Percentiles rank a stretch among this genome's conserved stretches.
phyloP scores from a whole-genome alignment of 2,888 invertebrate genomes.

The Eustalomyia histrio region DNA sequence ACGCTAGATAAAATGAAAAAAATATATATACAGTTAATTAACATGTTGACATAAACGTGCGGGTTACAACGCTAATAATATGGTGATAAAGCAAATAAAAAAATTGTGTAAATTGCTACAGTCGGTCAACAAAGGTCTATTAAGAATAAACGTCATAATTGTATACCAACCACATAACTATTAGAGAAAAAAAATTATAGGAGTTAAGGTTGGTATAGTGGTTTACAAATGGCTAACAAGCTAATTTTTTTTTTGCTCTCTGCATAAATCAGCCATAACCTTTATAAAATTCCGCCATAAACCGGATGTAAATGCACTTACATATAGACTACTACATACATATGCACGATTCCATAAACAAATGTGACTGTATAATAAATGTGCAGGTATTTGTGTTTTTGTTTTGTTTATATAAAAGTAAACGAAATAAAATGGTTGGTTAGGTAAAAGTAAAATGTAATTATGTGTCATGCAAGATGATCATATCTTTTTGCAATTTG shows the following conservation, averaged over 20 bases:
- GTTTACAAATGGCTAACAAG: neutral
- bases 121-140: neutral
- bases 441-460: neutral
- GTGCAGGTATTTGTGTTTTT: neutral
- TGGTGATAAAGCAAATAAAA: neutral
- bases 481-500: conserved; percentile 50
- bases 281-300: conserved; percentile 1
- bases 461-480: conserved; percentile 20
- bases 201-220: neutral
- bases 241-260: too few species aligned
- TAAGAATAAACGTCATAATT: neutral
- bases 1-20: neutral
- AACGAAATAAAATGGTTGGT: neutral
- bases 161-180: neutral
- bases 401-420: neutral
- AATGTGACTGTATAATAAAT: neutral
- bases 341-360: neutral
- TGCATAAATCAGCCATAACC: neutral
- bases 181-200: neutral
- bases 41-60: conserved; percentile 40
- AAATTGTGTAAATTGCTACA: neutral
- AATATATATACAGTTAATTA: conserved; percentile 38
- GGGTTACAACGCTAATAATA: conserved; percentile 31
- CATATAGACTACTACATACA: neutral
- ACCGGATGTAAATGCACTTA: neutral